Conservation (phyloP, 1,140 invertebrate species). For the Pygmarrhopalites habei region DNA sequence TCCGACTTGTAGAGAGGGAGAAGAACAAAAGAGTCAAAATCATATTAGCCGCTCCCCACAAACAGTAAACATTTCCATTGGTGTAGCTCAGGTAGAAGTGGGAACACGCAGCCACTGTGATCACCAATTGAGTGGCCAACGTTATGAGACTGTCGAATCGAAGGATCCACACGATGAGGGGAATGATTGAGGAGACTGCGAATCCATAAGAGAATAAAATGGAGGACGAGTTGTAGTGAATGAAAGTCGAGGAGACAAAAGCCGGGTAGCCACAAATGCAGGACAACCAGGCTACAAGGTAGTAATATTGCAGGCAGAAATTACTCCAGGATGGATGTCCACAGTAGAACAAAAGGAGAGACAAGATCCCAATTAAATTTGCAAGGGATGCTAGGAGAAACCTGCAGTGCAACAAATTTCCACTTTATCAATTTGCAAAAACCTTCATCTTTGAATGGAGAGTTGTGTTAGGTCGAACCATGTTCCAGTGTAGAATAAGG, state of each 20-base stretch:
- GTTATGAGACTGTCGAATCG: not conserved
- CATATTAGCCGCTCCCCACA: not conserved
- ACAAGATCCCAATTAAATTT: not conserved
- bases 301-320: not conserved
- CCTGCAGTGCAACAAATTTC: too few relatives aligned
- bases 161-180: not conserved
- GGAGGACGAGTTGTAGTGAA: too few relatives aligned
- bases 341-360: not conserved
- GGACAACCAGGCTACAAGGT: conserved; percentile 1
- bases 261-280: conserved; percentile 2
- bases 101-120: too few relatives aligned
- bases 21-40: not conserved
- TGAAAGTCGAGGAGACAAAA: not conserved
- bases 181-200: not conserved
- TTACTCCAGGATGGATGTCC: not conserved
- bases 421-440: too few relatives aligned
- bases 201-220: too few relatives aligned
- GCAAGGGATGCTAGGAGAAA: not conserved
- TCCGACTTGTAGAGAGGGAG: not conserved
- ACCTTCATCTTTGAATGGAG: too few relatives aligned
- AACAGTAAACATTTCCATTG: not conserved
- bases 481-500: not conserved
- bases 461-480: too few relatives aligned
- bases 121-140: not conserved
- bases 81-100: not conserved